Conservation (phyloP, 2,113 vertebrate species). For the Channa argus region DNA sequence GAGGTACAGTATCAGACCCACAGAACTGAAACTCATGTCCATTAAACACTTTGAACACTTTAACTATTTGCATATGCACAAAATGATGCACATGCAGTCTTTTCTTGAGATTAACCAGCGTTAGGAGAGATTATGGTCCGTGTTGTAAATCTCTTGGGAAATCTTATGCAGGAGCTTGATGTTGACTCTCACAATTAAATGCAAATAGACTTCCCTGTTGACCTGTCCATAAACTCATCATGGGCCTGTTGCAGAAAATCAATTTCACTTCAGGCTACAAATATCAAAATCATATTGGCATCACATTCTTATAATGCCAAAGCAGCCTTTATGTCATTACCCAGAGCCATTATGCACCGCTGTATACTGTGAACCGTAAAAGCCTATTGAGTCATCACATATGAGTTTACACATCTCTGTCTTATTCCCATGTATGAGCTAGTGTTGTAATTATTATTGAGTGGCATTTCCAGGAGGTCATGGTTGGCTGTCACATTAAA, state of each 20-base stretch:
- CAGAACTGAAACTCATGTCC: background rate
- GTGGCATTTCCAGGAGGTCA: background rate
- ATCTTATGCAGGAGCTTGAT: background rate
- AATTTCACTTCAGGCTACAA: constrained; percentile 12
- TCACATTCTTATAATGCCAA: constrained; percentile 31
- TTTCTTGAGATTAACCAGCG: constrained; percentile 47
- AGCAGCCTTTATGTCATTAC: constrained; percentile 60
- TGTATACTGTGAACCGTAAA: constrained; percentile 65
- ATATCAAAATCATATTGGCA: constrained; percentile 22
- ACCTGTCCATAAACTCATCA: background rate
- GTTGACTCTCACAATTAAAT: background rate
- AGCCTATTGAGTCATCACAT: constrained; percentile 36
- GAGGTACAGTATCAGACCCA: background rate
- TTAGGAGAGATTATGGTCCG: constrained; percentile 3
- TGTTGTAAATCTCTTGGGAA: background rate
- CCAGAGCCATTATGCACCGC: constrained; percentile 67
- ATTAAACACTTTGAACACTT: background rate
- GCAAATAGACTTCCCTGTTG: background rate
- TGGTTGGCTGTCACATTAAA: background rate
- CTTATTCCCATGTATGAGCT: background rate
- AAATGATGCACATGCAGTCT: constrained; percentile 18
- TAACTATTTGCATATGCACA: constrained; percentile 2
- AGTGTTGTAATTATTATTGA: background rate
- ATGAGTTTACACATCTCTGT: background rate
- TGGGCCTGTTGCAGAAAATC: constrained; percentile 6